phyloP scores from a whole-genome alignment of 2,113 vertebrate species.

The Colaptes auratus region DNA sequence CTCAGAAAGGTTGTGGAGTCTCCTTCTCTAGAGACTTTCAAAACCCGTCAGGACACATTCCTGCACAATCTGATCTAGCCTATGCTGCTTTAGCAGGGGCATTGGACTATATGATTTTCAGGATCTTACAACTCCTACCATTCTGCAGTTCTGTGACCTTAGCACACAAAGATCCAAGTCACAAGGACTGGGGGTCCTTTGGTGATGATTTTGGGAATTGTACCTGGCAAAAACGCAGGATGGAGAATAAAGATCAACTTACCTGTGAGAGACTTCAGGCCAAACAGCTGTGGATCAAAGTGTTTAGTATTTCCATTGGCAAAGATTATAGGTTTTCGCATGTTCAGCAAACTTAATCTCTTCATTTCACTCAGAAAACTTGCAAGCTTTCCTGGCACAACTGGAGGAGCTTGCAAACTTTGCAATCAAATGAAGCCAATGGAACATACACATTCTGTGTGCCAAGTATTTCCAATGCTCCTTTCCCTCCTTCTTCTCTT shows the following conservation, averaged over 20 bases:
- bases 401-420: background rate
- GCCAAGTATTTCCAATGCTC: background rate
- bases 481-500: background rate
- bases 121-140: too few relatives aligned
- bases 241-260: background rate
- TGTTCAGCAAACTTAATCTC: background rate
- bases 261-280: background rate
- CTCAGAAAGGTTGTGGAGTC: too few relatives aligned
- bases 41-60: too few relatives aligned
- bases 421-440: background rate
- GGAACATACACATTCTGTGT: background rate
- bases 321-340: background rate
- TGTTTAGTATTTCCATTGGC: slow-evolving; percentile 4
- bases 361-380: slow-evolving; percentile 31
- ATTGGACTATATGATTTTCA: too few relatives aligned
- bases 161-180: background rate
- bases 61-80: too few relatives aligned
- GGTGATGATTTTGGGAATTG: background rate
- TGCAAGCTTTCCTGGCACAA: background rate
- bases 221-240: background rate
- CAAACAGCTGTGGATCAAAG: slow-evolving; percentile 33
- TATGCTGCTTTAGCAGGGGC: too few relatives aligned
- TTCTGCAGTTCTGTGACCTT: too few relatives aligned
- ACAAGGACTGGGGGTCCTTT: fast-evolving
- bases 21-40: too few relatives aligned